These are phyloP conservation scores for Chamaetylas fuelleborni DNA, from an alignment of 2,113 vertebrate species.

Conservation along the genomic window DNA sequence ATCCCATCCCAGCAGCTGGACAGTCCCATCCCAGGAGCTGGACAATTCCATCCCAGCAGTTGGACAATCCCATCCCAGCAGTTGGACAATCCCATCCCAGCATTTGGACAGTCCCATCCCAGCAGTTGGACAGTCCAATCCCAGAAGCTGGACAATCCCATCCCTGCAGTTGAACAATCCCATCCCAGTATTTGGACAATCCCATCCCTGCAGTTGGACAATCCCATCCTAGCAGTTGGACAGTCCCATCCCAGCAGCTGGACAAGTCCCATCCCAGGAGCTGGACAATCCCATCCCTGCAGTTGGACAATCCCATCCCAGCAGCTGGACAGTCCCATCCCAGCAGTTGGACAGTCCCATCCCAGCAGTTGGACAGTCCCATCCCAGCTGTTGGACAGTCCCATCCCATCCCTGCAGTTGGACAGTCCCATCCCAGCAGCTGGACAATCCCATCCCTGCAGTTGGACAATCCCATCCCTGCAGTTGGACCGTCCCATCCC, in stretches of 20 bases:
- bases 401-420: too few relatives aligned
- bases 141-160: neutral
- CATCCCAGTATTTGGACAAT: neutral
- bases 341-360: neutral
- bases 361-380: neutral
- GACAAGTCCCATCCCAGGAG: too few relatives aligned
- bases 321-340: neutral
- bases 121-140: neutral
- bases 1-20: neutral
- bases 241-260: neutral
- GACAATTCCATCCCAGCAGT: neutral
- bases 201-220: too few relatives aligned
- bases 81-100: too few relatives aligned
- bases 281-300: neutral
- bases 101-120: neutral
- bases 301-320: too few relatives aligned
- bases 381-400: too few relatives aligned
- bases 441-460: too few relatives aligned
- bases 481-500: too few relatives aligned
- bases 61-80: neutral
- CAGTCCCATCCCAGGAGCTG: too few relatives aligned
- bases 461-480: neutral
- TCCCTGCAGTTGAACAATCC: neutral
- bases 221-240: too few relatives aligned
- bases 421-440: neutral